Base-by-base conservation (phyloP, 2,797 vertebrate species). In the Sciurus carolinensis region DNA sequence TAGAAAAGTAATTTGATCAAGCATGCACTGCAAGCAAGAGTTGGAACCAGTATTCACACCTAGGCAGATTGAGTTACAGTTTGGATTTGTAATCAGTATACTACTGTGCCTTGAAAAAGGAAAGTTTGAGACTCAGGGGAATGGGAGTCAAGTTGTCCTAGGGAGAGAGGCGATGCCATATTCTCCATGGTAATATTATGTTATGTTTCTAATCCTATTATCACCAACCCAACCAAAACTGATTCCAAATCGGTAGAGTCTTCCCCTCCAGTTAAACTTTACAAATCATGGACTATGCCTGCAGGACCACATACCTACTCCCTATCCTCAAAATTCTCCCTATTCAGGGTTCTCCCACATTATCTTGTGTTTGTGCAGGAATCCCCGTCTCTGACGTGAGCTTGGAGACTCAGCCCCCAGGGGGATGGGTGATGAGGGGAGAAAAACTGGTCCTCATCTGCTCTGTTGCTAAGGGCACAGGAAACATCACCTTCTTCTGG, bases 401-500 rank as follows among this genome's bases (percentile, higher is more conserved):
- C 57, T 73, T 98, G 93, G 33, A 17, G 44, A 96, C 39, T 0
- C 59, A 73, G 39, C 97, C 97, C 52, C 84, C 90, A 1, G 91
- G 44, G 9, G 97, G 84, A 39, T 80, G 62, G 1, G 80, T 97
- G 71, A 85, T 7, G 0, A 79, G 95, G 80, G 97, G 98, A 9
- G 50, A 96, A 39, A 94, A 36, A 50, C 62, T 98, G 95, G 79
- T 93, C 15, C 67, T 98, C 44, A 0, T 66, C 77, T 98, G 98
- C 64, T 52, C 54, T 0, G 97, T 50, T 8, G 54, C 69, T 28
- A 6, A 1, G 1, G 98, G 94, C 28, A 97, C 96, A 0, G 97
- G 98, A 28, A 8, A 93, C 17, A 85, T 98, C 87, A 87, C 89
- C 26, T 98, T 97, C 91, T 15, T 72, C 69, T 98, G 97, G 97